Percentiles rank a stretch among this genome's conserved stretches.
These are phyloP conservation scores for Brachionus paranguensis DNA, from an alignment of 1,140 invertebrate species.

Conservation along the genomic window DNA sequence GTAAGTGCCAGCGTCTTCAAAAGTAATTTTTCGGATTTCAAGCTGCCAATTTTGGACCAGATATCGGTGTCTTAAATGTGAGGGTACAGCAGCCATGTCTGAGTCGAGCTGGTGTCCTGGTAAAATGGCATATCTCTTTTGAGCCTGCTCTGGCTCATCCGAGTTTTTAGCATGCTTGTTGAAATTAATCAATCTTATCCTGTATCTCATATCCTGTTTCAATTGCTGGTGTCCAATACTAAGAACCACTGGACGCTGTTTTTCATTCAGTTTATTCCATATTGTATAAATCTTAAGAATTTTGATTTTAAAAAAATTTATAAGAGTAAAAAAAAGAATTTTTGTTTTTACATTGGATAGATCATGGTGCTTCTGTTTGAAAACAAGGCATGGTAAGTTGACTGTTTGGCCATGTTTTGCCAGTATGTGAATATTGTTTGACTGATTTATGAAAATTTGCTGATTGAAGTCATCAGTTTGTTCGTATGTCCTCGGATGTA, in stretches of 20 bases:
- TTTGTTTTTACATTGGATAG: constrained; percentile 12
- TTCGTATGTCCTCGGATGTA: neutral
- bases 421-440: constrained; percentile 24
- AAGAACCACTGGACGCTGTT: constrained; percentile 19
- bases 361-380: constrained; percentile 3
- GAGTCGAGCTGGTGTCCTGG: neutral
- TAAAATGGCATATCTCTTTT: neutral
- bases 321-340: neutral
- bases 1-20: constrained; percentile 24
- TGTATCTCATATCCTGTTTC: constrained; percentile 37
- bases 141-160: neutral
- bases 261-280: constrained; percentile 30
- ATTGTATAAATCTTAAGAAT: constrained; percentile 15
- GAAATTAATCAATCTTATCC: constrained; percentile 4
- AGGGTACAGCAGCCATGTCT: neutral
- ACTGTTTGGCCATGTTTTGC: constrained; percentile 39
- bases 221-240: constrained; percentile 20
- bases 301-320: neutral
- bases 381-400: constrained; percentile 24
- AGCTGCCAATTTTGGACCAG: constrained; percentile 25
- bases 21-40: constrained; percentile 22
- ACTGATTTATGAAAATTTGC: constrained; percentile 40
- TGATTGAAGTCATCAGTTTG: neutral
- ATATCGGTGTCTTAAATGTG: neutral
- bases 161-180: neutral